Evolutionary conservation across 2,113 vertebrate genomes (phyloP).

Genomic region (Rhinoptilus africanus): DNA sequence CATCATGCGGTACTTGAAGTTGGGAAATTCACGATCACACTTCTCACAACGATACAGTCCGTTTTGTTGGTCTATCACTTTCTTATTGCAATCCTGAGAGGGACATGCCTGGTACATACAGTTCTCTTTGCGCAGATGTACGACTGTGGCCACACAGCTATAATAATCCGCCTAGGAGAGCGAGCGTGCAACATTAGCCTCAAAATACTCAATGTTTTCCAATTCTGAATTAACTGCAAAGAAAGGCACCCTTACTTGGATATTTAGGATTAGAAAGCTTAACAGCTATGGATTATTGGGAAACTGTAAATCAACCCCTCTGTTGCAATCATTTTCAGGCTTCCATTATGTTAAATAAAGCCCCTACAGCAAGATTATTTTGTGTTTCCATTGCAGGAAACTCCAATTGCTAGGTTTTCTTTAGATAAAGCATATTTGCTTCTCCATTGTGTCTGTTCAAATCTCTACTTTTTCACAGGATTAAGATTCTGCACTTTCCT

Average conservation of each 20-base stretch:
- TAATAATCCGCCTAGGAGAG: slow-evolving; percentile 89
- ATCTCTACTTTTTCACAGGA: slow-evolving; percentile 31
- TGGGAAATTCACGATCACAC: slow-evolving; percentile 93
- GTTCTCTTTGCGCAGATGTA: slow-evolving; percentile 94
- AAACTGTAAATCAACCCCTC: slow-evolving; percentile 36
- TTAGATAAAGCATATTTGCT: slow-evolving; percentile 44
- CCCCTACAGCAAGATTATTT: slow-evolving; percentile 54
- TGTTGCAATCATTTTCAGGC: slow-evolving; percentile 37
- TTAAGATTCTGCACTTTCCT: slow-evolving; percentile 27
- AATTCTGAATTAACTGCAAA: slow-evolving; percentile 29
- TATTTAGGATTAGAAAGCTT: slow-evolving; percentile 52
- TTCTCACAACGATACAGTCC: slow-evolving; percentile 96
- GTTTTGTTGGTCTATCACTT: slow-evolving; percentile 95
- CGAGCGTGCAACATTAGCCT: slow-evolving; percentile 27
- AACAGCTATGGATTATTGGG: slow-evolving; percentile 47
- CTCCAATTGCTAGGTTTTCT: slow-evolving; percentile 35
- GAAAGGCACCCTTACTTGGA: slow-evolving; percentile 10
- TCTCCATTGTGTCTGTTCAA: slow-evolving; percentile 33
- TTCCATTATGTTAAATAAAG: slow-evolving; percentile 60
- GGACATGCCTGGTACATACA: slow-evolving; percentile 96
- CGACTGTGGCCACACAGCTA: slow-evolving; percentile 86
- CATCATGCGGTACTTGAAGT: slow-evolving; percentile 97
- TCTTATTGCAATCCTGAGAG: slow-evolving; percentile 94
- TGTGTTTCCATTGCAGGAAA: slow-evolving; percentile 39
- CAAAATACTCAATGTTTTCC: slow-evolving; percentile 28